Evolutionary conservation across 2,888 invertebrate species (phyloP).

Genomic region (Rotaria socialis): DNA sequence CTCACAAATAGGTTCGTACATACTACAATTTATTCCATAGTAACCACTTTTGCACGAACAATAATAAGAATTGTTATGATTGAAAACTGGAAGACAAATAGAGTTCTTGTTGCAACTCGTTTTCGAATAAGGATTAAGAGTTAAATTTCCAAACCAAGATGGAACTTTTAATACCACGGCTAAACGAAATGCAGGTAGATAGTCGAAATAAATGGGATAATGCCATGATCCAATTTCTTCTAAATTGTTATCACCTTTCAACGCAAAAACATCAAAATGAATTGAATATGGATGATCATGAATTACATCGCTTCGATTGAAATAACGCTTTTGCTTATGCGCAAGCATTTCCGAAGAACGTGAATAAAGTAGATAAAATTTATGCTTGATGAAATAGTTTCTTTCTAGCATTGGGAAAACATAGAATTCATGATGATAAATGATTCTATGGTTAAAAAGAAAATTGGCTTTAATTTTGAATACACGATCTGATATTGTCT

Average conservation of each 20-base stretch:
- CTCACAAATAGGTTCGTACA: no score
- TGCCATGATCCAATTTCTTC: not conserved
- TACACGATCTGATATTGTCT: no score
- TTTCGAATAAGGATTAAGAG: not conserved
- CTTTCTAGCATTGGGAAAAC: not conserved
- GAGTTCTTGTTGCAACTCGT: not conserved
- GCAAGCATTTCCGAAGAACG: not conserved
- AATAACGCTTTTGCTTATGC: not conserved
- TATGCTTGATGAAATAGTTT: not conserved
- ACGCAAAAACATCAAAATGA: not conserved
- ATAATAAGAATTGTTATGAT: no score
- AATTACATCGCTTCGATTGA: not conserved
- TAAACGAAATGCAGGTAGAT: not conserved
- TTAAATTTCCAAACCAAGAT: not conserved
- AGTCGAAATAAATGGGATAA: not conserved
- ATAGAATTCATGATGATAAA: not conserved
- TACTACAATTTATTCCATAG: no score
- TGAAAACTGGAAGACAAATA: not conserved
- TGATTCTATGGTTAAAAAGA: no score
- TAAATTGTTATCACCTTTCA: not conserved
- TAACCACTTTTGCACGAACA: no score
- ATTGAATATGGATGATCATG: not conserved
- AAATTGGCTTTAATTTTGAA: no score
- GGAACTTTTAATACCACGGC: not conserved
- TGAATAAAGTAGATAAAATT: not conserved